These are phyloP conservation scores for Ditylenchus weischeri DNA, from an alignment of 2,888 invertebrate genomes.

Conservation along the genomic window DNA sequence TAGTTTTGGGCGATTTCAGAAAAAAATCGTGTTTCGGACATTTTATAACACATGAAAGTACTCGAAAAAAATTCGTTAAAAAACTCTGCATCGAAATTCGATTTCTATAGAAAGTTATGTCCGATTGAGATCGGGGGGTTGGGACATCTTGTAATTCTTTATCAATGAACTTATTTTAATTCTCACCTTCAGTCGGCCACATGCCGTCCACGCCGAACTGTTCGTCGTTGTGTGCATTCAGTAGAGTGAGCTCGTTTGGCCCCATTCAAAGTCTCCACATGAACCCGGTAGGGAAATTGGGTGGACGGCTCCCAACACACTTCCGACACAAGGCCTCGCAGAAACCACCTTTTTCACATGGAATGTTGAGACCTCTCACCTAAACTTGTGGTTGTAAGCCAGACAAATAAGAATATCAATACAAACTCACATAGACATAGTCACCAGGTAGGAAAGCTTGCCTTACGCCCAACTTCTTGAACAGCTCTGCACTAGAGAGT, in stretches of 20 bases:
- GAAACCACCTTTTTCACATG: conserved; percentile 12
- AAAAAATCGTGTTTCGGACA: neutral
- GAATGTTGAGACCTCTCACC: conserved; percentile 7
- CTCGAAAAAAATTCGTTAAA: too few species aligned
- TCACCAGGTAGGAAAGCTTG: conserved; percentile 15
- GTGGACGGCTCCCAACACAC: conserved; percentile 3
- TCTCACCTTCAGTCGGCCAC: conserved; percentile 6
- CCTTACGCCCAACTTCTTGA: conserved; percentile 2
- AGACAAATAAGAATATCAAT: neutral
- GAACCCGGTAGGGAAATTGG: conserved; percentile 7
- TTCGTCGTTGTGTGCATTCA: neutral
- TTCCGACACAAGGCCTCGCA: neutral
- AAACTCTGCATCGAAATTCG: too few species aligned
- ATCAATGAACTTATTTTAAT: neutral
- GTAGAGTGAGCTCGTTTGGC: neutral
- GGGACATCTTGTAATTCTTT: too few species aligned
- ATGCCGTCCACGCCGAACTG: conserved; percentile 1
- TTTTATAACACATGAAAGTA: too few species aligned
- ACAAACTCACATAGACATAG: conserved; percentile 13
- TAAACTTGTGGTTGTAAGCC: conserved; percentile 2
- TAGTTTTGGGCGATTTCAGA: too few species aligned
- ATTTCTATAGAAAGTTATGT: neutral
- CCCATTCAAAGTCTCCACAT: conserved; percentile 2
- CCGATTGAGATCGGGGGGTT: neutral
- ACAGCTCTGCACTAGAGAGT: neutral